Percentiles rank a stretch among this genome's conserved stretches.
phyloP scores from a whole-genome alignment of 2,113 vertebrate species.

The Gasterosteus nipponicus region DNA sequence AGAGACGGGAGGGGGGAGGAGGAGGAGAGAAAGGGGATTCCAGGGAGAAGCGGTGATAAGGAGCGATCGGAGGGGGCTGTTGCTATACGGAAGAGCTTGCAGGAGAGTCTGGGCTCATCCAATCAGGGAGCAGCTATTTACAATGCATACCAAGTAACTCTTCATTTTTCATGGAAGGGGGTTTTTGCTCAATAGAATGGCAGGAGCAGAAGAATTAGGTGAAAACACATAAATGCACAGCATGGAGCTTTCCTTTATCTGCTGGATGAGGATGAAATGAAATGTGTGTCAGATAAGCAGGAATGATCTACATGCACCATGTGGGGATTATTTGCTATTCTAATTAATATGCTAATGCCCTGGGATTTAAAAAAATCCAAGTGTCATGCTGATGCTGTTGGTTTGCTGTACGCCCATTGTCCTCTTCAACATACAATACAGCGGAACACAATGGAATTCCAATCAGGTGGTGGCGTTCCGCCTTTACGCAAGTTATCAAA shows the following conservation, averaged over 20 bases:
- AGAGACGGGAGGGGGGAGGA: conserved; percentile 22
- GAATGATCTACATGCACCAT: conserved; percentile 57
- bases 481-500: conserved; percentile 12
- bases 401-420: conserved; percentile 4
- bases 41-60: conserved; percentile 58
- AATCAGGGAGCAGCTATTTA: conserved; percentile 78
- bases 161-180: conserved; percentile 72
- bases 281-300: conserved; percentile 65
- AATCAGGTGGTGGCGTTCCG: conserved; percentile 5
- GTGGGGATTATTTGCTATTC: conserved; percentile 46
- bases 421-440: background rate
- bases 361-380: conserved; percentile 66
- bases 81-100: conserved; percentile 83
- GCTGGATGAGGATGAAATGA: conserved; percentile 19
- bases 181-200: conserved; percentile 50
- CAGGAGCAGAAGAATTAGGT: conserved; percentile 44
- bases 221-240: conserved; percentile 34
- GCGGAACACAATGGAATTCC: conserved; percentile 19
- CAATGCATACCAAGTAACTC: conserved; percentile 80
- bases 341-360: conserved; percentile 68
- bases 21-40: conserved; percentile 59
- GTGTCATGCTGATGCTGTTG: conserved; percentile 45
- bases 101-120: conserved; percentile 70
- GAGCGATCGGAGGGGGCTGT: conserved; percentile 75
- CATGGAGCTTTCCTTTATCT: conserved; percentile 43